Percentiles rank a stretch among this genome's conserved stretches.
phyloP scores from a whole-genome alignment of 2,888 invertebrate genomes.

The Parascotia fuliginaria region DNA sequence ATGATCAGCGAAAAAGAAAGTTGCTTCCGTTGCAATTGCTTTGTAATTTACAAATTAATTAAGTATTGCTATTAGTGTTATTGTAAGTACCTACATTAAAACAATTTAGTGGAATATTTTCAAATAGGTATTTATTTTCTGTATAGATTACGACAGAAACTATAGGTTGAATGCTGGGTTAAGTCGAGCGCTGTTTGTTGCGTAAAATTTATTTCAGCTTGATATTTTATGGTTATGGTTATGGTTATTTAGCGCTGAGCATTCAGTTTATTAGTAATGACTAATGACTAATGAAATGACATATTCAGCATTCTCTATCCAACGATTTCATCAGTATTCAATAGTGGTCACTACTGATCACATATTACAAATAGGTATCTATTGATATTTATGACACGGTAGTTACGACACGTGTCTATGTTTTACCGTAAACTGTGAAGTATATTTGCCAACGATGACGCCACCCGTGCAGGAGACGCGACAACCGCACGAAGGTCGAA shows the following conservation, averaged over 20 bases:
- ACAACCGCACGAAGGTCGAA: slow-evolving; percentile 69
- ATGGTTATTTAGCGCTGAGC: too few relatives aligned
- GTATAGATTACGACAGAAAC: too few relatives aligned
- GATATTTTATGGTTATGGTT: too few relatives aligned
- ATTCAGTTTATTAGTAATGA: too few relatives aligned
- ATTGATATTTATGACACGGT: slow-evolving; percentile 21
- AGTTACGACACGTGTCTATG: slow-evolving; percentile 26
- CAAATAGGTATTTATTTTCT: too few relatives aligned
- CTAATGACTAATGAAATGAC: too few relatives aligned
- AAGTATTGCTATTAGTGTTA: slow-evolving; percentile 1
- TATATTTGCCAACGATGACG: slow-evolving; percentile 62
- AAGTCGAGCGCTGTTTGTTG: too few relatives aligned
- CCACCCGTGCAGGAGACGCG: slow-evolving; percentile 53
- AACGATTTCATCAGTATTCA: neutral
- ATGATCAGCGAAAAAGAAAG: slow-evolving; percentile 37
- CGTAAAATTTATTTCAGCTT: too few relatives aligned
- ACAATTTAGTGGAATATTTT: neutral
- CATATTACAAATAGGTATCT: neutral
- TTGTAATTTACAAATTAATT: slow-evolving; percentile 12
- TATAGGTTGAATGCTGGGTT: too few relatives aligned
- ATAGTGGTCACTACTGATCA: neutral
- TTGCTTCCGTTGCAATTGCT: slow-evolving; percentile 20
- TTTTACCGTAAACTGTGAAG: slow-evolving; percentile 49
- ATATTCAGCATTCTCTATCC: neutral
- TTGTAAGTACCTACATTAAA: slow-evolving; percentile 2